Evolutionary conservation across 2,113 vertebrate species (phyloP), one percentile per base, ranked within the genome.

Genomic region (Takifugu bimaculatus): DNA sequence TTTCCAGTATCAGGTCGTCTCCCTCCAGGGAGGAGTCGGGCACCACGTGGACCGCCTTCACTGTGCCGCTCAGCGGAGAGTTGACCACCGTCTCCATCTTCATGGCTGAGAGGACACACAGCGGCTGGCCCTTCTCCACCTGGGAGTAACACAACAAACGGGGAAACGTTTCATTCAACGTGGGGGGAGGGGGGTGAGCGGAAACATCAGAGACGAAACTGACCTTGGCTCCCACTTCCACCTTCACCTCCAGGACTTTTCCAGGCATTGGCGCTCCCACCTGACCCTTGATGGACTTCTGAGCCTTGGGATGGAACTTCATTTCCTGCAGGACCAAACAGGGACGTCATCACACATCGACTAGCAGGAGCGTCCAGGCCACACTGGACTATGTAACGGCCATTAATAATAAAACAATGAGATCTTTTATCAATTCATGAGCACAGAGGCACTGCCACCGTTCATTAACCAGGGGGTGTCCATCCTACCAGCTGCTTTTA

Each of bases 61-160:
- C 32, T 0, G 91, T 94, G 13, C 95, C 95, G 0, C 89, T 72
- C 69, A 93, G 0, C 0, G 95, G 94, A 0, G 94, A 94, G 74
- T 95, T 97, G 71, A 97, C 94, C 84, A 96, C 93, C 0, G 88
- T 97, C 88, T 97, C 95, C 95, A 97, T 96, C 90, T 96, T 97
- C 95, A 97, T 96, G 76, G 95, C 94, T 0, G 93, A 95, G 57
- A 97, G 92, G 63, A 96, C 94, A 26, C 95, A 97, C 13, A 97
- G 91, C 0, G 93, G 93, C 70, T 94, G 92, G 6, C 94, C 94
- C 75, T 96, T 96, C 79, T 90, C 86, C 63, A 97, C 91, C 73
- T 76, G 52, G 28, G 1, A 5, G 13, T 9, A 72, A 13, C 0
- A 39, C 1, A 2, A 48, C 15, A 45, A 26, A 57, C 6, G 26